Evolutionary conservation across 2,888 invertebrate genomes (phyloP), one percentile per base, ranked within the genome.

Genomic region (Julus scanicus): DNA sequence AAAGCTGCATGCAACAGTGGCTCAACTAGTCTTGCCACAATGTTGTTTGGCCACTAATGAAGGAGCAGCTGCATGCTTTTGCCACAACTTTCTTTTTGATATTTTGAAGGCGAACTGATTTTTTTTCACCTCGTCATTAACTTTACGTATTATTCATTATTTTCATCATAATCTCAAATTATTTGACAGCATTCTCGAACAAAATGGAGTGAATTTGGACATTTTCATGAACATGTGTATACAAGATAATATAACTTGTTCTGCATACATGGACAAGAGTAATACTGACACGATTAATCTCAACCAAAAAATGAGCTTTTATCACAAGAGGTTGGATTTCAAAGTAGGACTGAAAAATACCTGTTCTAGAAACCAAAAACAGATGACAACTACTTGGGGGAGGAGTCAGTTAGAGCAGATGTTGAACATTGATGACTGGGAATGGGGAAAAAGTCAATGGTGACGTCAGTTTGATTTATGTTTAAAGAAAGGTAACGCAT

Each of bases 61-160:
- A 80, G 80, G 80, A 80, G 80, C 80, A 80, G 80, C 80, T 80
- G 80, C 80, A 15, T 80, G 80, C 80, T 37, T 80, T 80, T 37
- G 37, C 80, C 80, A 80, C 80, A 80, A 80, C 80, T 80, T 80
- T 80, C 80, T 80, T 80, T 71, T 80, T 80, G 80, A 80, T 80
- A 80, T 80, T 80, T 80, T 80, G 80, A 80, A 80, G 80, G 80
- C 80, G 80, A 80, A 37, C 37, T 39, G 80, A 80, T 80, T 80
- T 80, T 80, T 80, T 80, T 39, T 29, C 71, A 13, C 80, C 4
- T 80, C 80, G 2, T 80, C 80, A 80, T 80, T 39, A 29, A 80
- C 80, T 37, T 80, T 71, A 3, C 37, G 37, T 80, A 80, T 80
- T 80, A 80, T 80, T 80, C 80, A 80, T 39, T 29, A 39, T 80